phyloP scores from a whole-genome alignment of 2,888 invertebrate genomes.

The Yponomeuta sedellus region DNA sequence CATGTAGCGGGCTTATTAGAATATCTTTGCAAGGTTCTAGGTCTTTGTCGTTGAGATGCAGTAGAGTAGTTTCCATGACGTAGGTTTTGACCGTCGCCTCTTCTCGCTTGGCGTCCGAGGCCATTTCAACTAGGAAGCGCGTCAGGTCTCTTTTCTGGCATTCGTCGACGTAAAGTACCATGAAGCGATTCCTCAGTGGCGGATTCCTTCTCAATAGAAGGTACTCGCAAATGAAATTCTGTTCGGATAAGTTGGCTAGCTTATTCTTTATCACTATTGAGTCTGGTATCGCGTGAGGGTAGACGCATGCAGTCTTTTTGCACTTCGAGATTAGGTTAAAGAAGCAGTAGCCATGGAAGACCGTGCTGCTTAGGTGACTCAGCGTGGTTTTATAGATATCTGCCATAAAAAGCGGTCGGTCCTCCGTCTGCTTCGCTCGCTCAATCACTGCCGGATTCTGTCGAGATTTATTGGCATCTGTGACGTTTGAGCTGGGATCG shows the following conservation, averaged over 20 bases:
- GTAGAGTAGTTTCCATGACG: constrained; percentile 38
- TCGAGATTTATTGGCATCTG: neutral
- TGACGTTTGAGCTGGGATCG: neutral
- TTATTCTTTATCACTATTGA: constrained; percentile 23
- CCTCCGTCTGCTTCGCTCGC: no score
- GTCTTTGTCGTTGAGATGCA: constrained; percentile 38
- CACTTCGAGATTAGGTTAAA: constrained; percentile 41
- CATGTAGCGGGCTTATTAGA: constrained; percentile 27
- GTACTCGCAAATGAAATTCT: constrained; percentile 45
- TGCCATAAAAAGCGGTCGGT: neutral
- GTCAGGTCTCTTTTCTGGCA: constrained; percentile 39
- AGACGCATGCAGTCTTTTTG: constrained; percentile 36
- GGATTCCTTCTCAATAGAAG: constrained; percentile 31
- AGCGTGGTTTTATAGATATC: neutral
- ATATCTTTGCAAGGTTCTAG: constrained; percentile 37
- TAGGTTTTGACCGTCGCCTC: constrained; percentile 28
- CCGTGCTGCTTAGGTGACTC: constrained; percentile 23
- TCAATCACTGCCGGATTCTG: neutral
- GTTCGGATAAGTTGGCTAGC: constrained; percentile 28
- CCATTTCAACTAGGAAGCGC: constrained; percentile 45
- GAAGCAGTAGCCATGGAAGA: constrained; percentile 45
- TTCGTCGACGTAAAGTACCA: constrained; percentile 39
- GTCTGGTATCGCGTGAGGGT: constrained; percentile 31
- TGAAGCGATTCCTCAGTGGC: constrained; percentile 34
- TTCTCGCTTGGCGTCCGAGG: constrained; percentile 37